These are phyloP conservation scores for Conomelus anceps DNA, from an alignment of 2,888 invertebrate species.

Conservation along the genomic window DNA sequence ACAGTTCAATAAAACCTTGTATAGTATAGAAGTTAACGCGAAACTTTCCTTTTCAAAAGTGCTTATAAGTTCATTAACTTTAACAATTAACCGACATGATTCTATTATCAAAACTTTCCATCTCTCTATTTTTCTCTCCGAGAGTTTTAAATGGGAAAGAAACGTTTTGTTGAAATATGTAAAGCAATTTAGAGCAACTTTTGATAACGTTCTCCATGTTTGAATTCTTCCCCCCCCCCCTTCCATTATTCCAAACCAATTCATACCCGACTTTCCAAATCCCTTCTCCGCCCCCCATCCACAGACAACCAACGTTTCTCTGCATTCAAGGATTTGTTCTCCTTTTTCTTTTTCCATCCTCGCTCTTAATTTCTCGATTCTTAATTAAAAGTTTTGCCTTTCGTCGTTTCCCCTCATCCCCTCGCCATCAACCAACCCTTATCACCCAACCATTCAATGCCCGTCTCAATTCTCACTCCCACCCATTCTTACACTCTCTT, in stretches of 20 bases:
- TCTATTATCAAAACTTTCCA: slow-evolving; percentile 6
- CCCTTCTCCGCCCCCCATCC: not conserved
- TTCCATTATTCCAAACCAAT: not conserved
- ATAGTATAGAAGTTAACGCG: not conserved
- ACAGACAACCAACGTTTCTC: not conserved
- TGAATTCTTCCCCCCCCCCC: not conserved
- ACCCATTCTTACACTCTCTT: too few relatives aligned
- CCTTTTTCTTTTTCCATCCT: not conserved
- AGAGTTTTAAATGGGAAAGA: slow-evolving; percentile 9
- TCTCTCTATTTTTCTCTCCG: not conserved
- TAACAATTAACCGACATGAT: slow-evolving; percentile 10
- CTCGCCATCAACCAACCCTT: too few relatives aligned
- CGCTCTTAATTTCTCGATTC: slow-evolving; percentile 8
- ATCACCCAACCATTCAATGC: too few relatives aligned
- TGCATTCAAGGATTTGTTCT: not conserved
- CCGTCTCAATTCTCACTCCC: too few relatives aligned
- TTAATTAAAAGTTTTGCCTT: slow-evolving; percentile 7
- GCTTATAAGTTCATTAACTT: slow-evolving; percentile 10
- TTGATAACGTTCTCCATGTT: slow-evolving; percentile 6
- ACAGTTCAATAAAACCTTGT: slow-evolving; percentile 3
- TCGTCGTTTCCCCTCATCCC: not conserved
- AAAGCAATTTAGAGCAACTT: slow-evolving; percentile 12
- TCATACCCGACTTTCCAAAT: not conserved
- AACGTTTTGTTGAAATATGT: slow-evolving; percentile 12
- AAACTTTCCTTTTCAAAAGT: not conserved